Evolutionary conservation across 2,888 invertebrate species (phyloP), one percentile per base, ranked within the genome.

Genomic region (Epinotia bilunana): DNA sequence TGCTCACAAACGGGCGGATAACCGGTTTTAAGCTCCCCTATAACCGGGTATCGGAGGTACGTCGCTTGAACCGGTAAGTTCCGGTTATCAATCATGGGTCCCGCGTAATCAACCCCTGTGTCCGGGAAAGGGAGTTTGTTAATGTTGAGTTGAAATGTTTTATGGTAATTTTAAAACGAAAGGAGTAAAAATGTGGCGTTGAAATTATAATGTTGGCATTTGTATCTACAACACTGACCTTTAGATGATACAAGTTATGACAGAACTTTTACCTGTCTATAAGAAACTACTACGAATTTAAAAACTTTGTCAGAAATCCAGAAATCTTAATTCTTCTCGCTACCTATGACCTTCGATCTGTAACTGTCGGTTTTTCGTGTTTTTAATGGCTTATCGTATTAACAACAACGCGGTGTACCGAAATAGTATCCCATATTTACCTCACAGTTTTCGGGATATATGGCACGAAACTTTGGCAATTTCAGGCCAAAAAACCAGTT

Each of bases 1-100:
- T 16, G 57, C 7, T 13, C 0, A 20, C 55, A 61, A 61, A 61
- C 61, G 61, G 33, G 33, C 23, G 58, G 61, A 61, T 69, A 60
- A 72, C 63, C 69, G 39, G 74, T 74, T 68, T 68, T 70, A 49
- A 70, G 61, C 60, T 60, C 60, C 49, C 28, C 33, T 39, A 39
- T 68, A 49, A 57, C 68, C 57, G 68, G 53, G 53, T 70, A 74
- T 74, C 74, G 69, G 53, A 73, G 72, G 67, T 62, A 64, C 70
- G 63, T 64, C 58, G 49, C 60, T 13, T 60, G 71, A 71, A 74
- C 71, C 65, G 58, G 69, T 69, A 28, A 60, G 70, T 71, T 74
- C 74, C 74, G 74, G 73, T 71, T 74, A 74, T 74, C 74, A 58
- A 74, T 74, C 74, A 74, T 65, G 73, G 49, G 9, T 16, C 58